These are phyloP conservation scores for Podotricha telesiphe DNA, from an alignment of 2,888 invertebrate genomes.

Conservation along the genomic window DNA sequence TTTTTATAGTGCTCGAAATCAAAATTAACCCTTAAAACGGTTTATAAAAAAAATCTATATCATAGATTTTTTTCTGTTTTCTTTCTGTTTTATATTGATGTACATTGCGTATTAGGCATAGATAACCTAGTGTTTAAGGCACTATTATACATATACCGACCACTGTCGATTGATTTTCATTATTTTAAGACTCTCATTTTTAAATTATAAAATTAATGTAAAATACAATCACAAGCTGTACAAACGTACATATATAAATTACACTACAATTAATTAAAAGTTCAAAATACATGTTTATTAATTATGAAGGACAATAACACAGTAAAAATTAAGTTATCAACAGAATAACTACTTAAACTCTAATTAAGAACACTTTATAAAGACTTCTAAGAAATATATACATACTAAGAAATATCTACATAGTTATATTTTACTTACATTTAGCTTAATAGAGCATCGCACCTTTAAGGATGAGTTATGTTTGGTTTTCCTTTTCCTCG, in stretches of 20 bases:
- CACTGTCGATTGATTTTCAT: no score
- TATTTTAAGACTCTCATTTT: no score
- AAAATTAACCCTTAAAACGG: no score
- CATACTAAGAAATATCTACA: neutral
- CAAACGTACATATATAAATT: neutral
- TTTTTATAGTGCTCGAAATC: no score
- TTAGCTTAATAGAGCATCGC: conserved; percentile 46
- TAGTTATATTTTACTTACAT: conserved; percentile 44
- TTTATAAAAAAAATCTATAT: no score
- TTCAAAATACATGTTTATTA: conserved; percentile 2
- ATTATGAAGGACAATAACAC: conserved; percentile 15
- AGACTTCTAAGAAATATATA: conserved; percentile 17
- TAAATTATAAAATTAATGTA: no score
- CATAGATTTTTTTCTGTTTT: no score
- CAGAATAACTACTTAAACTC: neutral
- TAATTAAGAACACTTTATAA: conserved; percentile 1
- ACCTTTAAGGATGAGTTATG: conserved; percentile 45
- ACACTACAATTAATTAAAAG: conserved; percentile 1
- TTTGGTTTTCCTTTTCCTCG: conserved; percentile 42
- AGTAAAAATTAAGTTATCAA: conserved; percentile 16
- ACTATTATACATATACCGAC: no score
- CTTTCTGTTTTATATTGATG: no score
- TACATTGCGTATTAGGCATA: no score
- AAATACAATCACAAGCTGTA: neutral
- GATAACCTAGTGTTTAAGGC: no score